Conservation (phyloP, 2,797 vertebrate species). For the Gymnoscopelus braueri region DNA sequence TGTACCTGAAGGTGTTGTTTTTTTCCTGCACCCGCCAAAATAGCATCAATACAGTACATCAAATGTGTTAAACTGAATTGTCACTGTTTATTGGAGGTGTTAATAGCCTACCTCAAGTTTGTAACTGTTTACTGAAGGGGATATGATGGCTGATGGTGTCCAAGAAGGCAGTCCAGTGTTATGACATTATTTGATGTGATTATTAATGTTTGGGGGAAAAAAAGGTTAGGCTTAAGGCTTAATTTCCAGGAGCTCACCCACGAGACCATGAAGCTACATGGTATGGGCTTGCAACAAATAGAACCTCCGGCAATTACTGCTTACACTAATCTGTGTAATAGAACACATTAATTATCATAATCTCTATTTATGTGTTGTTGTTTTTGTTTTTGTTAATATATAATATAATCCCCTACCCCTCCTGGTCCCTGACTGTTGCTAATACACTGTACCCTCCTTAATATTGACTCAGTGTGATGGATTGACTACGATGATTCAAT, state of each 20-base stretch:
- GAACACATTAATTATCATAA: slow-evolving; percentile 10
- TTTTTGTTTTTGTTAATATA: slow-evolving; percentile 9
- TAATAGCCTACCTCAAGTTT: background rate
- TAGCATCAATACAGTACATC: too few relatives aligned
- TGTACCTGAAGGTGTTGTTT: background rate
- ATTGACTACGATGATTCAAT: slow-evolving; percentile 49
- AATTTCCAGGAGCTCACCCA: background rate
- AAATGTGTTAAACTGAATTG: too few relatives aligned
- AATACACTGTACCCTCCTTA: background rate
- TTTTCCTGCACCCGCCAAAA: too few relatives aligned
- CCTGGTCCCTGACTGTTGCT: background rate
- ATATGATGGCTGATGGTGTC: too few relatives aligned
- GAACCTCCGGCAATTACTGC: background rate
- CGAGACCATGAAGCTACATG: background rate
- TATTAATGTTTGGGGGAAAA: background rate
- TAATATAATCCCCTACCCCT: background rate
- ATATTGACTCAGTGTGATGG: slow-evolving; percentile 36
- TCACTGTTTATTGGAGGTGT: too few relatives aligned
- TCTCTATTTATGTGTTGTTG: slow-evolving; percentile 17
- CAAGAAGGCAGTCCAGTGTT: too few relatives aligned
- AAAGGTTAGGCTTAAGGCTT: background rate
- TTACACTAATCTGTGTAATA: slow-evolving; percentile 10
- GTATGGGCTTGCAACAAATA: background rate
- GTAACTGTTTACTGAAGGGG: background rate
- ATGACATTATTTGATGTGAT: background rate